Evolutionary conservation across 2,888 invertebrate genomes (phyloP), one percentile per base, ranked within the genome.

Genomic region (Tortricodes alternella): DNA sequence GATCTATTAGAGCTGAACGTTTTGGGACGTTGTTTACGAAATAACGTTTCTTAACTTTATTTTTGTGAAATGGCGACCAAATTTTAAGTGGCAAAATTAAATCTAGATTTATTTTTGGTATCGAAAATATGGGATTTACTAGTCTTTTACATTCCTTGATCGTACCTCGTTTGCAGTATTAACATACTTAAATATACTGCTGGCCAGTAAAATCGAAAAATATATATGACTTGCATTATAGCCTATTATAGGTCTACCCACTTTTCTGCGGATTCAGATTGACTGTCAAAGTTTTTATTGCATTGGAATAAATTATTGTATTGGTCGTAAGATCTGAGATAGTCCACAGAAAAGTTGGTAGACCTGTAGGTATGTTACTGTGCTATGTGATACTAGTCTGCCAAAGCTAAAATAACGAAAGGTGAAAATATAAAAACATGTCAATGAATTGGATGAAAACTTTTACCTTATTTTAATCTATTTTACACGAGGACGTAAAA

Each of bases 381-480:
- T n/a, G n/a, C n/a, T n/a, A n/a, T 38, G 38, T 37, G 50, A 58
- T 53, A 51, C 48, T 27, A 43, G n/a, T 41, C 35, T 55, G 43
- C 55, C 55, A 55, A 55, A 55, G 48, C 41, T 38, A 41, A 34
- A 13, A 19, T 55, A n/a, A 34, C 15, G 16, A 15, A n/a, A 41
- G 8, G 7, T 9, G 9, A 29, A 27, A 5, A 23, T 15, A 13
- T 21, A 23, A 41, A 3, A 24, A 37, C 16, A 8, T 19, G 18
- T 4, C 27, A 27, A 24, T 29, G 18, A 6, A 24, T 27, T n/a
- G 11, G 3, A 24, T 1, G 9, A 15, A 41, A 11, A 15, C 16
- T 35, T 52, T 46, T 37, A 6, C 19, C 23, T 32, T 15, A 38
- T 11, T 32, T 32, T 34, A 48, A 23, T 48, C 15, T 0, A 3